A percentile compares a stretch with the other conserved stretches of the same genome.
Conservation (phyloP, 2,888 invertebrate species). For the Eupelmus urozonus region DNA sequence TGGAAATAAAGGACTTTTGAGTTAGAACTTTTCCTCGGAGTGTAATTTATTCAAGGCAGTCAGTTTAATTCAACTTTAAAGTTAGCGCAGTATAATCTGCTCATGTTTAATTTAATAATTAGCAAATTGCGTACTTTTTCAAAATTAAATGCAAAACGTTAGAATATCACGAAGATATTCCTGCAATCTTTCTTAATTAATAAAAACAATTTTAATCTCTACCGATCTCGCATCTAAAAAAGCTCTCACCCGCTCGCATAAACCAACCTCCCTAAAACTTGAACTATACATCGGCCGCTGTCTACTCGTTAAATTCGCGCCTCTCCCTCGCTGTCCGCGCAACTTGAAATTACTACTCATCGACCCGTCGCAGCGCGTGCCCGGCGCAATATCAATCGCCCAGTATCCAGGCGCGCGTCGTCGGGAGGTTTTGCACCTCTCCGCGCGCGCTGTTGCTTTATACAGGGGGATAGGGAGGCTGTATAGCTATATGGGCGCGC, state of each 20-base stretch:
- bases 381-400: conserved; percentile 46
- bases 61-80: conserved; percentile 9
- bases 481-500: background rate
- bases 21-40: conserved; percentile 11
- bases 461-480: background rate
- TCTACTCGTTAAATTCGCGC: too few relatives aligned
- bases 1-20: background rate
- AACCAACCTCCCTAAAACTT: conserved; percentile 63
- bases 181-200: background rate
- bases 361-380: conserved; percentile 25
- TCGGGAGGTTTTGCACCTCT: too few relatives aligned
- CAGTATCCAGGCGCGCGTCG: too few relatives aligned
- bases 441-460: background rate
- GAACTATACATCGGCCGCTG: background rate
- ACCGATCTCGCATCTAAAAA: too few relatives aligned
- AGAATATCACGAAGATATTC: background rate
- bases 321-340: too few relatives aligned
- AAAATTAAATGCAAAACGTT: too few relatives aligned
- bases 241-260: background rate
- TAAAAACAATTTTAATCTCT: background rate
- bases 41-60: conserved; percentile 18
- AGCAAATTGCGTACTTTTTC: too few relatives aligned
- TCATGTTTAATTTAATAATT: conserved; percentile 5
- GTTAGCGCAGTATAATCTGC: conserved; percentile 16
- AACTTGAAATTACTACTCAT: conserved; percentile 53